Base-by-base conservation (phyloP, 1,140 invertebrate species). In the Gryllus bimaculatus region DNA sequence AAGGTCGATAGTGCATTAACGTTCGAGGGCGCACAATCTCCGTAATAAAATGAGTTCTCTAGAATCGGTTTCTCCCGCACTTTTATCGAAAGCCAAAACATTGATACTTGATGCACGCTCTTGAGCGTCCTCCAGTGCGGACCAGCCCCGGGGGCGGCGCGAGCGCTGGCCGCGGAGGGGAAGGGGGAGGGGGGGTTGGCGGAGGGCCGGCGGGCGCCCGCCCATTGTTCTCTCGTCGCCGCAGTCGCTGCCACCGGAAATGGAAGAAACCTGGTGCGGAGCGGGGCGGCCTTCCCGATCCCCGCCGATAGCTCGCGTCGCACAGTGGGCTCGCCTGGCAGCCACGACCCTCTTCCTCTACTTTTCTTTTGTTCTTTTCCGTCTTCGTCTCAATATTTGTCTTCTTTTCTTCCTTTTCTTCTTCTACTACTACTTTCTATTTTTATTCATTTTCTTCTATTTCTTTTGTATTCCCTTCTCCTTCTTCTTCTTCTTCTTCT, bases 401-500 rank as follows among this genome's bases (percentile, higher is more conserved):
- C 6, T 73, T n/a, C 66, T 73, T n/a, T 73, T 6, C n/a, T 6
- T 6, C 66, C 1, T 73, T 73, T 1, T 73, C n/a, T 6, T 73
- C n/a, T 73, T n/a, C 1, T n/a, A 3, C 1, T 73, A 13, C n/a
- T 73, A 13, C n/a, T 73, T 3, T n/a, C n/a, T n/a, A 1, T 73
- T 73, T n/a, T 73, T n/a, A 15, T 73, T 73, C 66, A 73, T n/a
- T 73, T 3, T 73, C 54, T 73, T 73, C 54, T 73, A 12, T 73
- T 18, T 73, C 54, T 73, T 73, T 73, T n/a, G 1, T n/a, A 3
- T 73, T 6, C n/a, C 1, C 6, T n/a, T 73, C 66, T 73, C 6
- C n/a, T n/a, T 73, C 66, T 73, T 73, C 66, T 73, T 73, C n/a
- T n/a, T 73, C 66, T 73, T 73, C 66, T 73, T 73, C n/a, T n/a